A percentile compares a stretch with the other conserved stretches of the same genome.
Evolutionary conservation across 2,797 vertebrate genomes (phyloP).

Genomic region (Enteromius viviparus): DNA sequence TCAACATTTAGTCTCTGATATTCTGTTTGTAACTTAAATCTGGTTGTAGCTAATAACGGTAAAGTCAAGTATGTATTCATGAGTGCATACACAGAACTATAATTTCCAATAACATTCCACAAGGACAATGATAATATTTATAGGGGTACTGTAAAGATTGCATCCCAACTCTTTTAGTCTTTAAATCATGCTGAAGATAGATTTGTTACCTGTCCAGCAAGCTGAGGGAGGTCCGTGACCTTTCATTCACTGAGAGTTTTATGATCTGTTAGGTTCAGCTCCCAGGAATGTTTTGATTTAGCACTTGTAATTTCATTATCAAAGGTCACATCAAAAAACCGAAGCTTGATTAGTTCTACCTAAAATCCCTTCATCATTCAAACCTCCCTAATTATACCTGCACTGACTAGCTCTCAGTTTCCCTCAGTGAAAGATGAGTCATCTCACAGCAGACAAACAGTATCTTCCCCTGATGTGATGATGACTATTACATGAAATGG

Average conservation of each 20-base stretch:
- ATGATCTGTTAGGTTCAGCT: slow-evolving; percentile 23
- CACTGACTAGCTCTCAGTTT: slow-evolving; percentile 24
- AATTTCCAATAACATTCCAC: not conserved
- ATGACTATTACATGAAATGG: slow-evolving; percentile 65
- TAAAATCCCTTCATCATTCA: slow-evolving; percentile 43
- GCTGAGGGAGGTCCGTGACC: slow-evolving; percentile 35
- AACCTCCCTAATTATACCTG: slow-evolving; percentile 43
- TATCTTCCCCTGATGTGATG: slow-evolving; percentile 58
- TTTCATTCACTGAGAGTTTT: slow-evolving; percentile 29
- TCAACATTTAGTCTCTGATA: slow-evolving; percentile 66
- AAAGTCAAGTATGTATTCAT: slow-evolving; percentile 6
- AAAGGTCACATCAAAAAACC: slow-evolving; percentile 46
- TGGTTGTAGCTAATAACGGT: slow-evolving; percentile 34
- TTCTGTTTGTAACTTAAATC: slow-evolving; percentile 57
- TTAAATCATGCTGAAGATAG: slow-evolving; percentile 22
- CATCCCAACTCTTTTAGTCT: not conserved
- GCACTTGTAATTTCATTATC: slow-evolving; percentile 44
- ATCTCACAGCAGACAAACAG: slow-evolving; percentile 46
- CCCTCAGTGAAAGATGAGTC: slow-evolving; percentile 38
- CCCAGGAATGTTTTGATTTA: slow-evolving; percentile 48
- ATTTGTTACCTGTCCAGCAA: slow-evolving; percentile 34
- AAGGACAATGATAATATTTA: slow-evolving; percentile 2
- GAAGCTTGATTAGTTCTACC: slow-evolving; percentile 45
- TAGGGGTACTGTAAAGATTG: not conserved
- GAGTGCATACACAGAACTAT: not conserved